phyloP scores from a whole-genome alignment of 1,140 invertebrate genomes.

The Akabosia matsudoensis region DNA sequence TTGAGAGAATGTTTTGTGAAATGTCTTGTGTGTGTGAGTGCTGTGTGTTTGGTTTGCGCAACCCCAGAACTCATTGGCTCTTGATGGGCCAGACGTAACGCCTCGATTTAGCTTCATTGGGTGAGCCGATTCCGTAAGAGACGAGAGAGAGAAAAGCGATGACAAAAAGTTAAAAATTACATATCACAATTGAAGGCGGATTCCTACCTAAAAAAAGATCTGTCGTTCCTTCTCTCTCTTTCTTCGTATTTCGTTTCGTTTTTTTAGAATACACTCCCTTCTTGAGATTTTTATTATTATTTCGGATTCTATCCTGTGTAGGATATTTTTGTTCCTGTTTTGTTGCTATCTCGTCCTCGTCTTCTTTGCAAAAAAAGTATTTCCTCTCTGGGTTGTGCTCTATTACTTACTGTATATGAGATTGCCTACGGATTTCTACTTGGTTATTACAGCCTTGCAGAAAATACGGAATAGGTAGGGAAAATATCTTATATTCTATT shows the following conservation, averaged over 20 bases:
- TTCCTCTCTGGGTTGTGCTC: no score
- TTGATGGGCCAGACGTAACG: constrained; percentile 42
- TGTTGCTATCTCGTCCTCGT: neutral
- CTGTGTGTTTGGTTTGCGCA: constrained; percentile 38
- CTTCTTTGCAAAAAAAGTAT: neutral
- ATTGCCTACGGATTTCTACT: no score
- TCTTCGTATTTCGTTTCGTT: neutral
- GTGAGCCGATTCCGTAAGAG: constrained; percentile 37
- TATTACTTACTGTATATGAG: no score
- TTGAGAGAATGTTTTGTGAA: constrained; percentile 41
- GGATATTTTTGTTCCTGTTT: neutral
- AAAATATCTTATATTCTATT: no score
- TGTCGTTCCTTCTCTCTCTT: constrained; percentile 36
- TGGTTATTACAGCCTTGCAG: no score
- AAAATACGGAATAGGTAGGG: no score
- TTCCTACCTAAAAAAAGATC: constrained; percentile 44
- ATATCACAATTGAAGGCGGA: constrained; percentile 47
- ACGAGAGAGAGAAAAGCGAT: constrained; percentile 45
- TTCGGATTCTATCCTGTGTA: neutral
- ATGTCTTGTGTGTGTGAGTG: constrained; percentile 19
- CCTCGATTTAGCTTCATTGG: constrained; percentile 47
- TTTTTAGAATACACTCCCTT: no score
- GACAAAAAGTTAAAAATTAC: constrained; percentile 48
- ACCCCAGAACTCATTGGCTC: constrained; percentile 46
- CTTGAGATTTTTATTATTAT: constrained; percentile 14